Evolutionary conservation across 37 sponge, comb jelly and placozoan species (phyloP).

Genomic region (Eunapius fragilis): DNA sequence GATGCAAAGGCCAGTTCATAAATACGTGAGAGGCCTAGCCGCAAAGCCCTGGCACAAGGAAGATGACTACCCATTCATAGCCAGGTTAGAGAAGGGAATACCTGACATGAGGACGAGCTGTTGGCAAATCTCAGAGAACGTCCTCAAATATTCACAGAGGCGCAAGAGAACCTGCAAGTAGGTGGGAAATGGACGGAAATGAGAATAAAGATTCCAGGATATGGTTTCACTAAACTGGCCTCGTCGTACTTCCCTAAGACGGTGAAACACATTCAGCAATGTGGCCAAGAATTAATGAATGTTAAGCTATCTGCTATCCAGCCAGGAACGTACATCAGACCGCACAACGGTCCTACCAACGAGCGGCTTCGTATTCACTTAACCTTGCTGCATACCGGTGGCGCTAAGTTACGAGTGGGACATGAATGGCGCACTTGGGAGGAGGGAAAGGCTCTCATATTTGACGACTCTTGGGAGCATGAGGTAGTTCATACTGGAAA

Average conservation of each 20-base stretch:
- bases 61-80: constrained; percentile 39
- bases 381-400: constrained; percentile 59
- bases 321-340: constrained; percentile 70
- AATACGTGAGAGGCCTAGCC: constrained; percentile 53
- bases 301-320: constrained; percentile 71
- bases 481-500: constrained; percentile 60
- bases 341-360: constrained; percentile 80
- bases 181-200: constrained; percentile 75
- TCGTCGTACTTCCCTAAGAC: constrained; percentile 53
- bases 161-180: constrained; percentile 50
- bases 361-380: constrained; percentile 64
- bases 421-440: constrained; percentile 65
- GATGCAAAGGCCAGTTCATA: constrained; percentile 70
- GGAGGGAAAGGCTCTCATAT: constrained; percentile 67
- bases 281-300: constrained; percentile 52
- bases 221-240: constrained; percentile 41
- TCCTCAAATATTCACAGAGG: constrained; percentile 46
- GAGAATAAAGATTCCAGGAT: constrained; percentile 54
- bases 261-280: constrained; percentile 14
- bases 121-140: constrained; percentile 11
- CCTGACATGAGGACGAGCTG: constrained; percentile 49
- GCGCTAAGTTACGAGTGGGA: constrained; percentile 59
- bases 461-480: constrained; percentile 79
- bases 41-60: constrained; percentile 70
- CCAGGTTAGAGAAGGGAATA: constrained; percentile 39